Evolutionary conservation across 1,140 invertebrate genomes (phyloP), one percentile per base, ranked within the genome.

Genomic region (Plodia interpunctella): DNA sequence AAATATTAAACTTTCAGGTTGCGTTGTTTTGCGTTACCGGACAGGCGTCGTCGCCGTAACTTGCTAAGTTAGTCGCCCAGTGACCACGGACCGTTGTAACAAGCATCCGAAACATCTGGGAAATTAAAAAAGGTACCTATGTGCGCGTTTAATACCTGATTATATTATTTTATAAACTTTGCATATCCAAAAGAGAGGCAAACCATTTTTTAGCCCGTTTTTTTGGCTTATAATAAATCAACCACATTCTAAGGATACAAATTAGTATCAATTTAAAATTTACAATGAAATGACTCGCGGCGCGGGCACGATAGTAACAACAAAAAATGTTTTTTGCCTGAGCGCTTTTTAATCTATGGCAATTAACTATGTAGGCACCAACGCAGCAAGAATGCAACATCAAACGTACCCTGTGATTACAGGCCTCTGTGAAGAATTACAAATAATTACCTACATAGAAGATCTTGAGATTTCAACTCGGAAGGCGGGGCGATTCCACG

Each of bases 331-430:
- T 44, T 44, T 44, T 44, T 44, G 38, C 38, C 15, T 44, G 38
- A 44, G 38, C 38, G 38, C 38, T 44, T 44, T 44, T 44, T 44
- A 44, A 44, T 44, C 38, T 44, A 17, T 44, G 38, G 38, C 38
- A 44, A 44, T 44, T 44, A 44, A 25, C 51, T 25, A 21, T 53
- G 19, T 53, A 25, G 19, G 13, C 13, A 25, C 13, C 19, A 25
- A 25, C 19, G 49, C 51, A 11, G 57, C 50, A 35, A 58, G 67
- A 65, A 59, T 63, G 63, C 68, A 70, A 62, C 64, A 71, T 75
- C 71, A 74, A 74, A 76, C 65, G 62, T 70, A 81, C 66, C 77
- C 80, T 70, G 70, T 80, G 55, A 83, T 83, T 83, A 80, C 70
- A 51, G 61, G 51, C 18, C 51, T 21, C 60, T 62, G 68, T 55